phyloP scores from a whole-genome alignment of 2,888 invertebrate species.

The Lingula anatina region DNA sequence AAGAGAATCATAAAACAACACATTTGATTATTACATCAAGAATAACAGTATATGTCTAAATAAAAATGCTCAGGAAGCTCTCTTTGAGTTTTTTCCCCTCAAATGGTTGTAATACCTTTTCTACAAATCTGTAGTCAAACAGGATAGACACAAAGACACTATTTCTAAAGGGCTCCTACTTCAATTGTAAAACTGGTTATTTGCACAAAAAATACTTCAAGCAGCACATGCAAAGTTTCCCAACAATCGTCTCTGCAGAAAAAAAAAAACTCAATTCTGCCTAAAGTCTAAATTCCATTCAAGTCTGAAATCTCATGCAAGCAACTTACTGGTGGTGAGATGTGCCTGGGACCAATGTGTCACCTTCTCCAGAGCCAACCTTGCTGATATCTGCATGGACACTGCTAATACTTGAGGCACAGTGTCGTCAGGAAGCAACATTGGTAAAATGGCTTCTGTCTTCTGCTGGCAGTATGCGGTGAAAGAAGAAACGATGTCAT shows the following conservation, averaged over 20 bases:
- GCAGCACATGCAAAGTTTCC: background rate
- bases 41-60: too few species aligned
- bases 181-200: too few species aligned
- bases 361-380: constrained; percentile 30
- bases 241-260: background rate
- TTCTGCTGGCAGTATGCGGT: constrained; percentile 24
- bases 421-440: constrained; percentile 35
- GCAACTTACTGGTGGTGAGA: constrained; percentile 26
- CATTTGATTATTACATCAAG: too few species aligned
- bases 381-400: constrained; percentile 23
- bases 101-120: too few species aligned
- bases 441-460: constrained; percentile 18
- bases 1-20: too few species aligned
- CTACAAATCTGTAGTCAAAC: too few species aligned
- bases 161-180: too few species aligned
- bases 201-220: background rate
- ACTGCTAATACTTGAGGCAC: constrained; percentile 19
- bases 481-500: too few species aligned
- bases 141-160: too few species aligned
- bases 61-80: too few species aligned
- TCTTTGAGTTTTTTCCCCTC: too few species aligned
- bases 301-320: background rate
- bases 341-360: constrained; percentile 31
- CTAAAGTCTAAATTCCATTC: background rate
- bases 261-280: background rate